Conservation (phyloP, 2,113 vertebrate species). For the Microtus richardsoni region DNA sequence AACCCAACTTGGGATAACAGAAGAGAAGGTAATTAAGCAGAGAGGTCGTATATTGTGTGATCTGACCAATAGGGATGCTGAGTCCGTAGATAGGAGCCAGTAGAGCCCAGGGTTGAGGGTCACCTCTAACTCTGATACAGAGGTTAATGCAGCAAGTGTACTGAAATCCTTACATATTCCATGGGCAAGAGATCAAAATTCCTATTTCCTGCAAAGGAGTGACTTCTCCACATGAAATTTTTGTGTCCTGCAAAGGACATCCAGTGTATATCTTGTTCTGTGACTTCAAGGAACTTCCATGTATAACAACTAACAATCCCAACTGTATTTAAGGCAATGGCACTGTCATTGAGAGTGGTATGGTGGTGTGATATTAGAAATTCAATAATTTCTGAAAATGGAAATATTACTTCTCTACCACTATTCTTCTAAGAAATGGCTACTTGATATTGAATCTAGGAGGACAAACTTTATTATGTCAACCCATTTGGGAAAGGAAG, state of each 20-base stretch:
- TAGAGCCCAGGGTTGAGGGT: neutral
- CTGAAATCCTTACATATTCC: neutral
- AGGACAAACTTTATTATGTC: neutral
- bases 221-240: neutral
- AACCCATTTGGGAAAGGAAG: neutral
- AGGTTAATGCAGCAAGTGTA: neutral
- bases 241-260: neutral
- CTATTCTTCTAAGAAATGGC: neutral
- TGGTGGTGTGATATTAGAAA: neutral
- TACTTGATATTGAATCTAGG: neutral
- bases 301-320: neutral
- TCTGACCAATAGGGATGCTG: neutral
- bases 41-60: neutral
- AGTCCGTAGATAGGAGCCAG: neutral
- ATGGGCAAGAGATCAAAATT: neutral
- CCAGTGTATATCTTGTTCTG: neutral
- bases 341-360: neutral
- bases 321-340: neutral
- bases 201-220: neutral
- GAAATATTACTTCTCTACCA: neutral
- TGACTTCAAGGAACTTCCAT: neutral
- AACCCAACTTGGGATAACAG: neutral
- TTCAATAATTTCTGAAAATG: neutral
- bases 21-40: neutral
- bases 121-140: neutral